Evolutionary conservation across 2,113 vertebrate genomes (phyloP).

Genomic region (Prolemur simus): DNA sequence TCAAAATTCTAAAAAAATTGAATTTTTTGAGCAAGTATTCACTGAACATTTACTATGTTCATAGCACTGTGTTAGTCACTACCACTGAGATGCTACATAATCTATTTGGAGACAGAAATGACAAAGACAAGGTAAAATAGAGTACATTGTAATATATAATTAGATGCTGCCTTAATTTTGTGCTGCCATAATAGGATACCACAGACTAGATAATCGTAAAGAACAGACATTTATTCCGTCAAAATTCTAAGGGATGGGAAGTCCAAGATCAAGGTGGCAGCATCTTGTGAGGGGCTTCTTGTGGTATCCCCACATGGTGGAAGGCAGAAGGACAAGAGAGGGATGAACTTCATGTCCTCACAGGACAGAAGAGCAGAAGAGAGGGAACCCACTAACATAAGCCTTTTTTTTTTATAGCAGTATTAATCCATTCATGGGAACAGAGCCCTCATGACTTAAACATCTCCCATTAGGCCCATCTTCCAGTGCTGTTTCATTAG

Average conservation of each 20-base stretch:
- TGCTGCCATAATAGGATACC: background rate
- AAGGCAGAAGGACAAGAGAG: background rate
- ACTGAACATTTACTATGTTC: background rate
- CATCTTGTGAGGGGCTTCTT: background rate
- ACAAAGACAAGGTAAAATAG: background rate
- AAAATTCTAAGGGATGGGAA: background rate
- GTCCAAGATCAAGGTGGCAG: background rate
- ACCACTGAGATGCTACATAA: background rate
- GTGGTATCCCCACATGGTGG: background rate
- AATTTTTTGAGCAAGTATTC: background rate
- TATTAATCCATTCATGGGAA: background rate
- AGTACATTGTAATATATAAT: background rate
- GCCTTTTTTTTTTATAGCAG: background rate
- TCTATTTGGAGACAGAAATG: background rate
- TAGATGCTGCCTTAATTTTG: background rate
- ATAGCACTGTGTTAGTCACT: background rate
- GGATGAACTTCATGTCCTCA: background rate
- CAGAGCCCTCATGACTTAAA: background rate
- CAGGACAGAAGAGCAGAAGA: background rate
- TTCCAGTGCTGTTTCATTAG: background rate
- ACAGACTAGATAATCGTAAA: background rate
- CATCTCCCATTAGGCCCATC: background rate
- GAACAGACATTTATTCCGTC: background rate
- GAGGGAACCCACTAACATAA: background rate
- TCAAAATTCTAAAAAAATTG: background rate